Evolutionary conservation across 2,113 vertebrate species (phyloP).

Genomic region (Zapus hudsonius): DNA sequence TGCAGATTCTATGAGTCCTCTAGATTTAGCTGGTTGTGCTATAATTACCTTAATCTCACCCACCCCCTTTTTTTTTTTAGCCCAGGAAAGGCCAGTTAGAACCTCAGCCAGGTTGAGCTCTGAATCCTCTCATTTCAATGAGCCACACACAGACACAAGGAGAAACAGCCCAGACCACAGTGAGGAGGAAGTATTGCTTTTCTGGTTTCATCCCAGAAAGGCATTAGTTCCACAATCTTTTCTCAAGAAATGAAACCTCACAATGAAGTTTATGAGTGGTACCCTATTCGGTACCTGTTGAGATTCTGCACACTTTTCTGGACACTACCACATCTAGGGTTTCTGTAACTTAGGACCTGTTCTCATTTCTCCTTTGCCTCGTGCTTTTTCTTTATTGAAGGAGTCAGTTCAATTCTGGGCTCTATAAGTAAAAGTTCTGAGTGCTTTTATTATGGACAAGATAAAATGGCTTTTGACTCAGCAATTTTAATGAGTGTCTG

Average conservation of each 20-base stretch:
- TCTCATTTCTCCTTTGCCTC: neutral
- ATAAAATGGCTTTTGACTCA: neutral
- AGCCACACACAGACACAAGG: neutral
- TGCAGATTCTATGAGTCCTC: neutral
- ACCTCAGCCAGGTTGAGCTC: neutral
- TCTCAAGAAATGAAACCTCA: conserved; percentile 22
- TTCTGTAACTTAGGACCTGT: neutral
- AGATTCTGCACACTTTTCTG: too few species aligned
- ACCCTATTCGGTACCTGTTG: too few species aligned
- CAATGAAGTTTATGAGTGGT: neutral
- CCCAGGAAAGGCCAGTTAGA: neutral
- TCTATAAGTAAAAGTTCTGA: neutral
- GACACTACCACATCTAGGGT: neutral
- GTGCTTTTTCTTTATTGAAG: neutral
- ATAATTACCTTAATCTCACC: neutral
- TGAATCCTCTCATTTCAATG: neutral
- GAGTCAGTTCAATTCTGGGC: neutral
- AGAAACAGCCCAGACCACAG: neutral
- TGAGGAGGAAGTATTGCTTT: neutral
- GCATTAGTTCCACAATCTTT: neutral
- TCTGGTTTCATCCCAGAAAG: neutral
- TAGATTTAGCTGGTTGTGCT: neutral
- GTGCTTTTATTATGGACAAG: conserved; percentile 19
- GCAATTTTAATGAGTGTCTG: neutral
- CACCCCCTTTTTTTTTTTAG: neutral